phyloP scores from a whole-genome alignment of 1,140 invertebrate genomes.

The Macrobrachium nipponense region DNA sequence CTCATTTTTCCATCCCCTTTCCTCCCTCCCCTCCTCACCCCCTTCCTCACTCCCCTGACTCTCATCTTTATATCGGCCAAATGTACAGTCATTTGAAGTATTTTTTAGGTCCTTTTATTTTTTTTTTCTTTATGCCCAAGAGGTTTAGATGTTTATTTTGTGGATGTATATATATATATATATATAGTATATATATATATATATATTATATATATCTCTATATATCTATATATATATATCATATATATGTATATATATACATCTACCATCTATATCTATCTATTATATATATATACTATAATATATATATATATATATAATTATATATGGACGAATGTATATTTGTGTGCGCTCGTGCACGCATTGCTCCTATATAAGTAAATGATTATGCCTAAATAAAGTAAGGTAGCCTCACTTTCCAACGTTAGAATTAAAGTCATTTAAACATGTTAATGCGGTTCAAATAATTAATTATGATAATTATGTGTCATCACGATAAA shows the following conservation, averaged over 20 bases:
- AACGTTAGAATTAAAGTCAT: too few species aligned
- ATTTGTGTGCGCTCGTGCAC: too few species aligned
- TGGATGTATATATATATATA: background rate
- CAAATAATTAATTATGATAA: too few species aligned
- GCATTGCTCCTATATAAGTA: too few species aligned
- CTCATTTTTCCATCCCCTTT: background rate
- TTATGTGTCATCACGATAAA: too few species aligned
- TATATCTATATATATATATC: conserved; percentile 2
- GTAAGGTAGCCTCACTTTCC: too few species aligned
- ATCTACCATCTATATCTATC: background rate
- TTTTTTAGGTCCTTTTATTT: too few species aligned
- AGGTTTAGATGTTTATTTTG: too few species aligned
- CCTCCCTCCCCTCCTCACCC: background rate
- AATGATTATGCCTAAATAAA: too few species aligned
- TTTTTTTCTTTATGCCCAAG: too few species aligned
- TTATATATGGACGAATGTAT: background rate
- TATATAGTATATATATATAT: conserved; percentile 17
- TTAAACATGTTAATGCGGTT: too few species aligned
- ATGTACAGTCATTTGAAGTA: too few species aligned
- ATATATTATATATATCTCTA: conserved; percentile 8
- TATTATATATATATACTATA: conserved; percentile 1
- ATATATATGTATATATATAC: conserved; percentile 16
- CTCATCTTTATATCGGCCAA: background rate
- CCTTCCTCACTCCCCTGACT: background rate
- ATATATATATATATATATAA: conserved; percentile 26